Conservation (phyloP, 2,797 vertebrate species). For the Parauchenoglanis ngamensis region DNA sequence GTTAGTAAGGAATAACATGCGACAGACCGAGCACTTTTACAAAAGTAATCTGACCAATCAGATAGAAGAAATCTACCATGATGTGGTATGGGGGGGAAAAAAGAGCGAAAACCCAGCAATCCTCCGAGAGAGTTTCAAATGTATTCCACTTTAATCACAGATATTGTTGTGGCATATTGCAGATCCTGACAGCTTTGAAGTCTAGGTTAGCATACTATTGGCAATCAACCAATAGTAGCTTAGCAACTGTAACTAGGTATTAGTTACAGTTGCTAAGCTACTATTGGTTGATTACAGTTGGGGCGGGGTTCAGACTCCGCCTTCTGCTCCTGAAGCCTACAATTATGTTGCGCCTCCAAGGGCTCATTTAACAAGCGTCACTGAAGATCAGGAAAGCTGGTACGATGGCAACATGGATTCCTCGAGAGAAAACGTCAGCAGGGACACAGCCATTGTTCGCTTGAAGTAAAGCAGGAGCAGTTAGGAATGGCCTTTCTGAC, state of each 20-base stretch:
- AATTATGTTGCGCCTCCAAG: neutral
- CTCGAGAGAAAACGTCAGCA: neutral
- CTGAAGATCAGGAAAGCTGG: neutral
- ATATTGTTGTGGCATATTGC: slow-evolving; percentile 3
- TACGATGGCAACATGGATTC: neutral
- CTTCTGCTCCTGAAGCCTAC: neutral
- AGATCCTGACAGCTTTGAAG: neutral
- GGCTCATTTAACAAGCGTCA: neutral
- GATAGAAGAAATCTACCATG: neutral
- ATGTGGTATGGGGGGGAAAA: neutral
- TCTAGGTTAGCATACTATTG: too few relatives aligned
- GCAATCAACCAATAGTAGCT: neutral
- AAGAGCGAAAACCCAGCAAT: neutral
- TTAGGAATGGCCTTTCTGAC: neutral
- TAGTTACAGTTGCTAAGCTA: neutral
- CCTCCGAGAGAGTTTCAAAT: neutral
- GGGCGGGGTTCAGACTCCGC: neutral
- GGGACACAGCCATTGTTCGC: neutral
- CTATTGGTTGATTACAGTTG: neutral
- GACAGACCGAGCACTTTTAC: neutral
- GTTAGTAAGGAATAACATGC: neutral
- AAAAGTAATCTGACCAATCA: neutral
- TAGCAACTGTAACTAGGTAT: neutral
- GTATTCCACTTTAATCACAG: neutral
- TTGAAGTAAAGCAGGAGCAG: neutral